Evolutionary conservation across 2,113 vertebrate species (phyloP).

Genomic region (Mesembrinibis cayennensis): DNA sequence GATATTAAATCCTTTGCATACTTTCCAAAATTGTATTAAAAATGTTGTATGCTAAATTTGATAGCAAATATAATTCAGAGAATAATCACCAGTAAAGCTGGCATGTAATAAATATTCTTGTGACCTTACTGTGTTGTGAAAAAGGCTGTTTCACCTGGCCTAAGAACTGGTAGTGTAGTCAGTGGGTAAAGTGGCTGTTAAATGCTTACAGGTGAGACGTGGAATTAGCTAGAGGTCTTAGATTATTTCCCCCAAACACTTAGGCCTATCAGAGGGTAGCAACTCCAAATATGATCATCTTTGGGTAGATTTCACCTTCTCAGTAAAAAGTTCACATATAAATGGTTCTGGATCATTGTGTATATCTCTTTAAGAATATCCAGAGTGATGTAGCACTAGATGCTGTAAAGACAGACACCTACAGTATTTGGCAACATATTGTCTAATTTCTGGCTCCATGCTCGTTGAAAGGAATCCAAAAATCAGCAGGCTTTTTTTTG

Average conservation of each 20-base stretch:
- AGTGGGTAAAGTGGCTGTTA: background rate
- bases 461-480: background rate
- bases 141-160: background rate
- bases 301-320: background rate
- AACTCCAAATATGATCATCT: background rate
- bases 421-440: background rate
- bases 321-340: background rate
- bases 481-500: background rate
- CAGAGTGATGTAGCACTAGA: background rate
- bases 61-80: background rate
- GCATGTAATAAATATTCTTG: background rate
- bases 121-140: background rate
- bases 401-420: background rate
- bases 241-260: background rate
- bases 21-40: background rate
- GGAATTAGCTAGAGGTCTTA: background rate
- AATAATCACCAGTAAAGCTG: background rate
- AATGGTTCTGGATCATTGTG: background rate
- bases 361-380: background rate
- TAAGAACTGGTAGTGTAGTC: background rate
- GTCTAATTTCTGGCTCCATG: background rate
- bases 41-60: background rate
- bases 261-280: background rate
- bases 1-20: background rate
- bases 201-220: background rate